These are phyloP conservation scores for Fundulus diaphanus DNA, from an alignment of 2,797 vertebrate genomes.

Conservation along the genomic window DNA sequence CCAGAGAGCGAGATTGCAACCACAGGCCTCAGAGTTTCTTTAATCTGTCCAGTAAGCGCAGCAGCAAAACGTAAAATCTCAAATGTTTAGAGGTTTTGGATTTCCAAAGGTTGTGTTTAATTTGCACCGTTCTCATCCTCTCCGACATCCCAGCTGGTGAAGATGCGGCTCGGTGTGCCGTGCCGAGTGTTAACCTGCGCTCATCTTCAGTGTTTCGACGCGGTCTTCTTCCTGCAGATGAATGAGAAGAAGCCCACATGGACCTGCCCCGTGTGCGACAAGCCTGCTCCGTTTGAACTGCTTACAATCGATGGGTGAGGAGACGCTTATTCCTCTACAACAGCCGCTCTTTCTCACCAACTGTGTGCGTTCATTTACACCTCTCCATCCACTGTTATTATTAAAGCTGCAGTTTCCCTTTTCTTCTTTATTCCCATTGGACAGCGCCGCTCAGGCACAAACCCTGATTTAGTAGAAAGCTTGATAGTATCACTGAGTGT, in stretches of 20 bases:
- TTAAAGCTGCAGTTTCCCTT: neutral
- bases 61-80: neutral
- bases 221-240: constrained; percentile 99
- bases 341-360: neutral
- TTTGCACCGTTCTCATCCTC: neutral
- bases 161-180: constrained; percentile 96
- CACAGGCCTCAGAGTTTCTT: constrained; percentile 95
- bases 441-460: neutral
- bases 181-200: constrained; percentile 96
- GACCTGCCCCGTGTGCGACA: constrained; percentile 98
- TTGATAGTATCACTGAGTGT: neutral
- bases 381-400: neutral
- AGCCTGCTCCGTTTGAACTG: constrained; percentile 95
- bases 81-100: neutral
- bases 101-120: neutral
- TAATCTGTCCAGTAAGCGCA: constrained; percentile 95
- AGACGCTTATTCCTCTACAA: constrained; percentile 22
- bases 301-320: constrained; percentile 95
- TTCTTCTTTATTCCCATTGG: constrained; percentile 17
- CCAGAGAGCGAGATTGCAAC: constrained; percentile 98
- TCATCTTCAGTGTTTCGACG: constrained; percentile 98
- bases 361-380: neutral
- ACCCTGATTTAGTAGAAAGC: neutral
- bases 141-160: constrained; percentile 87
- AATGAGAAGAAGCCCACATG: constrained; percentile 99